Conservation (phyloP, 1,140 invertebrate genomes). For the Lineus longissimus region DNA sequence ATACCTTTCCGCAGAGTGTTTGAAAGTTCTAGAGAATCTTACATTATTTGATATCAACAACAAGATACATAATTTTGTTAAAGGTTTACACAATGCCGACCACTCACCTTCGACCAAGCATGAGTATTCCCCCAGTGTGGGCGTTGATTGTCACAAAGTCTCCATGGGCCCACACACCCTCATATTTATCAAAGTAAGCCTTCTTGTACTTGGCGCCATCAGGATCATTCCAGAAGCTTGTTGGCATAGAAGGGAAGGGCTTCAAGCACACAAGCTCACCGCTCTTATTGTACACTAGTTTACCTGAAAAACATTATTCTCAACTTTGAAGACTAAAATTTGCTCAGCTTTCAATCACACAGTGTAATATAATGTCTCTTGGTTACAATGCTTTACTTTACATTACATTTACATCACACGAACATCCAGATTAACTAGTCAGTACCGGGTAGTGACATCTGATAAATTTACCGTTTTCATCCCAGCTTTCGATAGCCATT, state of each 20-base stretch:
- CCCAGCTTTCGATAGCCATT: constrained; percentile 57
- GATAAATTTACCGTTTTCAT: constrained; percentile 50
- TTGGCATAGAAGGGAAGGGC: constrained; percentile 64
- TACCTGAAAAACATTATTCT: constrained; percentile 39
- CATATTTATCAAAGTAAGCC: constrained; percentile 60
- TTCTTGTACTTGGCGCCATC: constrained; percentile 57
- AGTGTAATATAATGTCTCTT: no score
- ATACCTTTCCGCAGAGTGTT: not conserved
- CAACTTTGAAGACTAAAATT: no score
- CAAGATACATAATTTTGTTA: no score
- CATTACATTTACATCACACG: no score
- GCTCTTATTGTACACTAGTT: constrained; percentile 54
- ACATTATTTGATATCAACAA: no score
- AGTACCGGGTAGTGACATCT: no score
- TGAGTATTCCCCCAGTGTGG: constrained; percentile 58
- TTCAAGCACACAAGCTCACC: constrained; percentile 62
- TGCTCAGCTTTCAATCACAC: not conserved
- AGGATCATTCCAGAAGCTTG: constrained; percentile 61
- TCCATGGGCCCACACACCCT: constrained; percentile 60
- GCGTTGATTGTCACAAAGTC: constrained; percentile 60
- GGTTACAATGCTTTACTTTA: no score
- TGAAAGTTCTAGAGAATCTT: constrained; percentile 12
- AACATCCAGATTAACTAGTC: no score
- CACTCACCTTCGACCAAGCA: constrained; percentile 58
- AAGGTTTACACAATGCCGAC: not conserved